Evolutionary conservation across 2,797 vertebrate genomes (phyloP).

Genomic region (Coracias cyanogaster): DNA sequence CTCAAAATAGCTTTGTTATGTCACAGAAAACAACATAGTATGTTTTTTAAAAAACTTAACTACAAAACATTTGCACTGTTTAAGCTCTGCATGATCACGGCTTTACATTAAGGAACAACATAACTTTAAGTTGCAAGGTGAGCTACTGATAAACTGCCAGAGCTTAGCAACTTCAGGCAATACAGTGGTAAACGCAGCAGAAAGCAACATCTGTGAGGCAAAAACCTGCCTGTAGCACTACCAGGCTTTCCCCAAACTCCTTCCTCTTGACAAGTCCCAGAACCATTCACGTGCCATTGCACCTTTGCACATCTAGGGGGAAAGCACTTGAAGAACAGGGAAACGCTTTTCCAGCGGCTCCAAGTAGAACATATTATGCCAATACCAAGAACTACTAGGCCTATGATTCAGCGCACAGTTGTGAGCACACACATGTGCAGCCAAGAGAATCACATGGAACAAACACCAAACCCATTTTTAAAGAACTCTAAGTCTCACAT

Average conservation of each 20-base stretch:
- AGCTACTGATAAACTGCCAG: not conserved
- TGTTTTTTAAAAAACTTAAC: not conserved
- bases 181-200: not conserved
- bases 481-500: not conserved
- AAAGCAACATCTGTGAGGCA: not conserved
- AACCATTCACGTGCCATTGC: fast-evolving
- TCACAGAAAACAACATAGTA: not conserved
- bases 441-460: fast-evolving
- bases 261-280: not conserved
- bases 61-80: not conserved
- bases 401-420: fast-evolving
- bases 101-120: not conserved
- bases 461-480: not conserved
- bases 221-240: fast-evolving
- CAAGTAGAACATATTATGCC: not conserved
- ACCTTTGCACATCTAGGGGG: not conserved
- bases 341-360: not conserved
- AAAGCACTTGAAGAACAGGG: not conserved
- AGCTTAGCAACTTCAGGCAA: not conserved
- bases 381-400: fast-evolving
- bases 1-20: not conserved
- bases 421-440: fast-evolving
- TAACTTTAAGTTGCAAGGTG: not conserved
- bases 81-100: not conserved
- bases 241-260: not conserved